Percentiles rank a stretch among this genome's conserved stretches.
Conservation (phyloP, 2,797 vertebrate species). For the Peromyscus nudipes region DNA sequence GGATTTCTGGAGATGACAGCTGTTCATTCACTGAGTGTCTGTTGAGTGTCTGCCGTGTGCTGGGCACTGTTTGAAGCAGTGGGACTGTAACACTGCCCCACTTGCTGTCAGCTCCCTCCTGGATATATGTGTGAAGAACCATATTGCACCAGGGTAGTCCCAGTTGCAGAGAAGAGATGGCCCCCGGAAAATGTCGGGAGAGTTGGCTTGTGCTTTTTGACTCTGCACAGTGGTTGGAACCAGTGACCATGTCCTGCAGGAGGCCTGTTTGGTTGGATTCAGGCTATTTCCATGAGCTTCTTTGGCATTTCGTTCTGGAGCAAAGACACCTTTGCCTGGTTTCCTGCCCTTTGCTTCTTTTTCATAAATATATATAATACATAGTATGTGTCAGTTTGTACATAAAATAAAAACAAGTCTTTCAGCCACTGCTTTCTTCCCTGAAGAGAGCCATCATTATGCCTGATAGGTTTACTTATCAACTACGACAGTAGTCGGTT, state of each 20-base stretch:
- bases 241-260: neutral
- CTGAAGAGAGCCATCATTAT: slow-evolving; percentile 8
- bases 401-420: neutral
- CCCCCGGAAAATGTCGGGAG: neutral
- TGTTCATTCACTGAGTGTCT: neutral
- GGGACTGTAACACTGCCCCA: neutral
- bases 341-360: slow-evolving; percentile 19
- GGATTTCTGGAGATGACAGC: slow-evolving; percentile 1
- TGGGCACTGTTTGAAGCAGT: neutral
- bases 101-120: neutral
- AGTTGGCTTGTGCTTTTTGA: neutral
- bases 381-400: neutral
- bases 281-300: neutral
- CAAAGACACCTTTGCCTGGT: neutral
- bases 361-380: slow-evolving; percentile 25
- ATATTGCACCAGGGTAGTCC: neutral
- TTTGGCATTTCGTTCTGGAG: neutral
- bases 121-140: neutral
- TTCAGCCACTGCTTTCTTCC: neutral
- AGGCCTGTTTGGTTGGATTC: neutral
- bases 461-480: neutral
- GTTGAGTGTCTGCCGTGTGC: neutral
- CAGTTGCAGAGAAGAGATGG: neutral
- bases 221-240: slow-evolving; percentile 1
- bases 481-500: neutral